Evolutionary conservation across 2,888 invertebrate species (phyloP).

Genomic region (Neoscelio sp.): DNA sequence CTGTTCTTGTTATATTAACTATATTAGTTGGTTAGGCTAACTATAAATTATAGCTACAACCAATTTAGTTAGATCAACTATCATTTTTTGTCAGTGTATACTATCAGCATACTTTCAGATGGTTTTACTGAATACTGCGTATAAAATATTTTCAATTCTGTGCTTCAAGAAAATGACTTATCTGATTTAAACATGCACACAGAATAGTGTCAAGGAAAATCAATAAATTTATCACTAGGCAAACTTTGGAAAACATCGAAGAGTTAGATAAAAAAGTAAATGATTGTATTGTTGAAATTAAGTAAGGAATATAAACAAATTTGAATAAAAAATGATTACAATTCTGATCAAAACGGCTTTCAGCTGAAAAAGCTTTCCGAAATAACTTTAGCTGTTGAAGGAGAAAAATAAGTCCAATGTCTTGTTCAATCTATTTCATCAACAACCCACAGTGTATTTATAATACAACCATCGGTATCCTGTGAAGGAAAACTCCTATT

Average conservation of each 20-base stretch:
- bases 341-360: constrained; percentile 55
- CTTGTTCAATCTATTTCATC: constrained; percentile 56
- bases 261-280: constrained; percentile 4
- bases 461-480: constrained; percentile 45
- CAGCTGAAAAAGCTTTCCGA: constrained; percentile 55
- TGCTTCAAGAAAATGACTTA: constrained; percentile 20
- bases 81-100: no score
- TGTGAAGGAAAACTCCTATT: constrained; percentile 45
- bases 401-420: constrained; percentile 43
- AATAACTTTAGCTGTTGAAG: constrained; percentile 50
- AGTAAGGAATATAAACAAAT: constrained; percentile 4
- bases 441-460: constrained; percentile 43
- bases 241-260: not conserved
- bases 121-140: no score
- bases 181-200: constrained; percentile 9
- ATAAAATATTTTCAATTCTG: constrained; percentile 4
- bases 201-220: constrained; percentile 22
- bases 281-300: constrained; percentile 30
- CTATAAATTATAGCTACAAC: no score
- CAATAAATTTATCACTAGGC: constrained; percentile 26
- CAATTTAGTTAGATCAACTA: no score
- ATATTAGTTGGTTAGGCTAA: no score
- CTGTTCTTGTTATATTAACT: no score
- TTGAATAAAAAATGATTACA: constrained; percentile 26
- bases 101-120: no score